These are phyloP conservation scores for Papilio dardanus DNA, from an alignment of 1,140 invertebrate species.

Conservation along the genomic window DNA sequence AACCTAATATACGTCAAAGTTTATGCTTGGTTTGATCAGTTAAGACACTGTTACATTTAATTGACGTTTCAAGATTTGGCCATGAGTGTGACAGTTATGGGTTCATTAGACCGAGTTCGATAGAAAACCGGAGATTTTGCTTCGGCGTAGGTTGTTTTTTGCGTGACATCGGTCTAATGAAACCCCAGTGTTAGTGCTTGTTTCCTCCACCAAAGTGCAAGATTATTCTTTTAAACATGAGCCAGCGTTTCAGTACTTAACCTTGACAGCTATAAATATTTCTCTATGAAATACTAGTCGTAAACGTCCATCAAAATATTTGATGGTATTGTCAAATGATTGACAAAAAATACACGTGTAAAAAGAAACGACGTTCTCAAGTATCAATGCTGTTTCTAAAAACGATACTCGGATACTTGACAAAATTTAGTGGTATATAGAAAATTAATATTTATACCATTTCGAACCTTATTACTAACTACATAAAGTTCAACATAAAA, in stretches of 20 bases:
- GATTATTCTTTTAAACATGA: neutral
- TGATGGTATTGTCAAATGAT: constrained; percentile 31
- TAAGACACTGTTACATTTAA: too few relatives aligned
- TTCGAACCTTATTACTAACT: neutral
- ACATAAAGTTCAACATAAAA: neutral
- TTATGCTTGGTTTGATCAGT: too few relatives aligned
- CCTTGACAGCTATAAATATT: constrained; percentile 8
- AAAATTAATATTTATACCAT: neutral
- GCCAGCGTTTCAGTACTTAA: neutral
- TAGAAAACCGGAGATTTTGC: too few relatives aligned
- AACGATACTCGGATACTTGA: constrained; percentile 24
- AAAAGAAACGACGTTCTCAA: constrained; percentile 21
- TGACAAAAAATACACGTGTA: constrained; percentile 21
- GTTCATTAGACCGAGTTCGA: too few relatives aligned
- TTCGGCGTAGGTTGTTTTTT: too few relatives aligned
- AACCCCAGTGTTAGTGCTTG: too few relatives aligned
- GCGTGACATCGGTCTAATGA: too few relatives aligned
- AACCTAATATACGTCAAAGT: too few relatives aligned
- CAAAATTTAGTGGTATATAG: neutral
- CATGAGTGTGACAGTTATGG: too few relatives aligned
- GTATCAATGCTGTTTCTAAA: constrained; percentile 34
- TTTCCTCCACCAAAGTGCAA: neutral
- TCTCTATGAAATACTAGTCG: constrained; percentile 20
- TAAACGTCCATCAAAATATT: constrained; percentile 34
- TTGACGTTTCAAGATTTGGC: too few relatives aligned